Conservation (phyloP, 2,113 vertebrate genomes). For the Ictalurus punctatus region DNA sequence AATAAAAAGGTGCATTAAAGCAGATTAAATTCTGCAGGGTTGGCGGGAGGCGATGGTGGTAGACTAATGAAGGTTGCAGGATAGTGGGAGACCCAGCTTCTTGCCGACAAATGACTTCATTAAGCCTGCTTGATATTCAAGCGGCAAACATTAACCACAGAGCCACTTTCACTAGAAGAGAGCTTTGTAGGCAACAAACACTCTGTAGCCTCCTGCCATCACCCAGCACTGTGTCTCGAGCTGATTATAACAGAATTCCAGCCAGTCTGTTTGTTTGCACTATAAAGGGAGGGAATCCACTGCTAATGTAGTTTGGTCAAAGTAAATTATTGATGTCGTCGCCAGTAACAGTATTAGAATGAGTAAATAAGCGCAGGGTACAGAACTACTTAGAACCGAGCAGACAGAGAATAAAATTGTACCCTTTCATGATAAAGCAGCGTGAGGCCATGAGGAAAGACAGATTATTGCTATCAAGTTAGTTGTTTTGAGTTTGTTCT, state of each 20-base stretch:
- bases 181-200: slow-evolving; percentile 51
- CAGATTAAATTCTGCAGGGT: slow-evolving; percentile 68
- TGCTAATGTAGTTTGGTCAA: slow-evolving; percentile 42
- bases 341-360: slow-evolving; percentile 41
- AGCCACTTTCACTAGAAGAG: slow-evolving; percentile 61
- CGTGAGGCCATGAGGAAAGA: not conserved
- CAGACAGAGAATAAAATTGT: not conserved
- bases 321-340: slow-evolving; percentile 39
- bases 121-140: slow-evolving; percentile 73
- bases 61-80: slow-evolving; percentile 76
- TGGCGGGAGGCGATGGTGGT: slow-evolving; percentile 61
- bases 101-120: slow-evolving; percentile 78
- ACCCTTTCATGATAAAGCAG: not conserved
- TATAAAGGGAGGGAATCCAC: slow-evolving; percentile 23
- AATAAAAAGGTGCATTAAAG: slow-evolving; percentile 63
- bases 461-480: not conserved
- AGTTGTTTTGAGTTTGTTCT: not conserved
- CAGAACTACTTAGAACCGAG: not conserved
- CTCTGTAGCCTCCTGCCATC: slow-evolving; percentile 15
- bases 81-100: slow-evolving; percentile 71
- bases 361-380: slow-evolving; percentile 27
- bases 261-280: slow-evolving; percentile 40
- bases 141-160: slow-evolving; percentile 61
- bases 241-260: slow-evolving; percentile 39
- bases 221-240: slow-evolving; percentile 9